Base-by-base conservation (phyloP, 2,888 invertebrate species). In the Ophion slaviceki region DNA sequence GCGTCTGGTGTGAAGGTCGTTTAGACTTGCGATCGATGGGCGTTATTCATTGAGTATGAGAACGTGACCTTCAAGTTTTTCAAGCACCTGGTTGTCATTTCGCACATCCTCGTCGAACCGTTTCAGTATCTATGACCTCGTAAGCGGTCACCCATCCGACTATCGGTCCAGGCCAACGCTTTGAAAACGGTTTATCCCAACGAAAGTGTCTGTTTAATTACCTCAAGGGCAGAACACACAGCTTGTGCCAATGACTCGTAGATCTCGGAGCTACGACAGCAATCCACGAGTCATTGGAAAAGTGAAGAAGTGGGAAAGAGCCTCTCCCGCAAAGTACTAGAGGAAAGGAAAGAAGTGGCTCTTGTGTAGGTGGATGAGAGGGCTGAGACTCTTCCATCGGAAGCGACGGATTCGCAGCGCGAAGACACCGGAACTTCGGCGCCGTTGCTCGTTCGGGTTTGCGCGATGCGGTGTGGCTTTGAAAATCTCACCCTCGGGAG, bases 401-500 rank as follows among this genome's bases (percentile, higher is more conserved):
- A 66, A 77, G 28, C 76, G 62, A 64, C 62, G 68, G 74, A 77
- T 77, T 84, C 59, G 53, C 67, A 40, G 61, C 72, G 36, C 47
- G 32, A 76, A 80, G 53, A 61, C 24, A 70, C 62, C 72, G 62
- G 76, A 80, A 82, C 59, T 66, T 24, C 4, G 24, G 45, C 83
- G 66, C 53, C 45, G 47, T 24, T 28, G 40, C 72, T 72, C 68
- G 62, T 77, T 80, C 67, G 47, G 6, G 47, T 32, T 36, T 66
- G 24, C 57, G 10, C 17, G 66, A n/a, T 28, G 36, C 24, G 59
- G 40, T 24, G 40, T 45, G 6, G 2, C 40, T 67, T 24, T 28
- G 24, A 80, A 64, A 64, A 77, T 77, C n/a, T 74, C 64, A 57
- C 68, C 68, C 72, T 83, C 77, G 68, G 64, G 80, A 14, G 68